These are phyloP conservation scores for Lutjanus argentimaculatus DNA, from an alignment of 2,797 vertebrate species.

Conservation along the genomic window DNA sequence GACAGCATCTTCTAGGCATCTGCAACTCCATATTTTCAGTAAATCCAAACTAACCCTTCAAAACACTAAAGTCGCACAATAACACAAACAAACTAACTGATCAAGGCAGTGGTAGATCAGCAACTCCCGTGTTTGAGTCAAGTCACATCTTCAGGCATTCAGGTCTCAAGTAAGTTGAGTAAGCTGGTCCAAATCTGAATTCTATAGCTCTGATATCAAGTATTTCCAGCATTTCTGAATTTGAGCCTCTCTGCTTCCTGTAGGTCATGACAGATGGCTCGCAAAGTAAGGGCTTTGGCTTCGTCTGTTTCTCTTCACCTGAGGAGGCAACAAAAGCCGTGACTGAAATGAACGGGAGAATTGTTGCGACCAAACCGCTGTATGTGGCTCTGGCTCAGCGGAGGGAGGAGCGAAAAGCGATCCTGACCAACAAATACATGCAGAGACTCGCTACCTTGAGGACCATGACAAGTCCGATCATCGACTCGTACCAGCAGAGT, in stretches of 20 bases:
- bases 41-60: too few species aligned
- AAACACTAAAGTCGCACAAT: too few species aligned
- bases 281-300: slow-evolving; percentile 98
- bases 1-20: too few species aligned
- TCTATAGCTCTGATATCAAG: background rate
- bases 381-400: slow-evolving; percentile 97
- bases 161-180: background rate
- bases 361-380: slow-evolving; percentile 96
- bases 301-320: slow-evolving; percentile 99
- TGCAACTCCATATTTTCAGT: too few species aligned
- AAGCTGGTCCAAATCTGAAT: too few species aligned
- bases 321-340: slow-evolving; percentile 99
- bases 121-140: too few species aligned
- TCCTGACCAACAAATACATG: slow-evolving; percentile 97
- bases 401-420: slow-evolving; percentile 97
- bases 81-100: too few species aligned
- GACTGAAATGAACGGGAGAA: slow-evolving; percentile 98
- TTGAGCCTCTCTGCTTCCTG: background rate
- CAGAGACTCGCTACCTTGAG: slow-evolving; percentile 92
- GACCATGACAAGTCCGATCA: slow-evolving; percentile 87
- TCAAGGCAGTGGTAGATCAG: too few species aligned
- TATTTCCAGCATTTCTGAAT: background rate
- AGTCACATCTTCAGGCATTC: background rate
- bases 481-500: slow-evolving; percentile 91
- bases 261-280: slow-evolving; percentile 97